phyloP scores from a whole-genome alignment of 1,140 invertebrate genomes.

The Drosophila persimilis region DNA sequence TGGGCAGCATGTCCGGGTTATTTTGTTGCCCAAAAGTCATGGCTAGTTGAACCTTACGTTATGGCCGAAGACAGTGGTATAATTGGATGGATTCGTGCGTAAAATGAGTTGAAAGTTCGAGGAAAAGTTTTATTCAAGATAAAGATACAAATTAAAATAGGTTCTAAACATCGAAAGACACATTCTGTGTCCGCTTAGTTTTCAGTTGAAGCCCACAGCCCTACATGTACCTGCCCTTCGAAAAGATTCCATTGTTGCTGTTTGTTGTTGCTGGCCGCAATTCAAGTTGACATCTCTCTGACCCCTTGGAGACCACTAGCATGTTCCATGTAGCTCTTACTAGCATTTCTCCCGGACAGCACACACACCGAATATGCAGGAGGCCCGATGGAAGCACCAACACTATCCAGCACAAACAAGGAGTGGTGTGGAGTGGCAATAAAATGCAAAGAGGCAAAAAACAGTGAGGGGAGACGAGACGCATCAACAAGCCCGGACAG shows the following conservation, averaged over 20 bases:
- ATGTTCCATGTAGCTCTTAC: conserved; percentile 1
- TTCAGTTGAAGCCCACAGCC: background rate
- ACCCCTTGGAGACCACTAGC: conserved; percentile 9
- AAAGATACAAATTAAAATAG: too few relatives aligned
- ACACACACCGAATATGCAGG: conserved; percentile 22
- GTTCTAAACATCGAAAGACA: too few relatives aligned
- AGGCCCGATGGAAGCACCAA: background rate
- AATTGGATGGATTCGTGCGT: background rate
- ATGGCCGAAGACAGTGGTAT: conserved; percentile 17
- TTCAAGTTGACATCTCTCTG: conserved; percentile 11
- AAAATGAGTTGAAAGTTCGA: background rate
- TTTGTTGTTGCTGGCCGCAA: background rate
- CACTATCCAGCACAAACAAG: conserved; percentile 2
- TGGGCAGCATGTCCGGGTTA: conserved; percentile 41
- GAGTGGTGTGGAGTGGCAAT: conserved; percentile 10
- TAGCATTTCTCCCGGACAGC: conserved; percentile 9
- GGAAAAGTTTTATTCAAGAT: too few relatives aligned
- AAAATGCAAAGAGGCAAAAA: conserved; percentile 16
- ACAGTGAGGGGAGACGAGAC: background rate
- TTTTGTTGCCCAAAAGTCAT: conserved; percentile 27
- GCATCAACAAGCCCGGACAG: conserved; percentile 16
- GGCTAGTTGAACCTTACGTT: conserved; percentile 35
- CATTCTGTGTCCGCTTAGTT: background rate
- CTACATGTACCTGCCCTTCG: background rate
- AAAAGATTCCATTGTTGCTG: background rate